Conservation (phyloP, 2,888 invertebrate genomes). For the Torymus aiolomorphi region DNA sequence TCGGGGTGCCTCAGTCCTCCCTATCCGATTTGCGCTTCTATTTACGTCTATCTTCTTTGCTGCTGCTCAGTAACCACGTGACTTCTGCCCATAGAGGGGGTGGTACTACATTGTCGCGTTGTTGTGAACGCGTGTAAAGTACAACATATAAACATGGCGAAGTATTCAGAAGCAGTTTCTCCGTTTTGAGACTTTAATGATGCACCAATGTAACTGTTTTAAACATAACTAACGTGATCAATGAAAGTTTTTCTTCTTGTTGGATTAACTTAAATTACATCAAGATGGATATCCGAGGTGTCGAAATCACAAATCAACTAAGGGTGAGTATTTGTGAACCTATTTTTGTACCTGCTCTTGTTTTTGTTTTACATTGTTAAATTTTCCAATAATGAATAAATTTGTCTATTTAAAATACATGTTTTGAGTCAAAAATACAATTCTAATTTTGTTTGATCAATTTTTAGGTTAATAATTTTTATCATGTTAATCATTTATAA, state of each 20-base stretch:
- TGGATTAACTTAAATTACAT: neutral
- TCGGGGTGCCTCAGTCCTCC: too few relatives aligned
- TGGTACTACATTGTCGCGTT: too few relatives aligned
- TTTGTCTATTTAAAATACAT: neutral
- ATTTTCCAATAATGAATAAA: neutral
- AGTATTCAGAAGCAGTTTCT: constrained; percentile 30
- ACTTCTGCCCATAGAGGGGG: too few relatives aligned
- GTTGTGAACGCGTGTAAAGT: too few relatives aligned
- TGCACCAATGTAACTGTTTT: constrained; percentile 37
- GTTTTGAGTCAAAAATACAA: too few relatives aligned
- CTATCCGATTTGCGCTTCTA: too few relatives aligned
- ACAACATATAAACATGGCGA: constrained; percentile 54
- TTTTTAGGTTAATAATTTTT: too few relatives aligned
- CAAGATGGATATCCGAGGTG: constrained; percentile 86
- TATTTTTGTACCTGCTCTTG: constrained; percentile 15
- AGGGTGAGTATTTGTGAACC: constrained; percentile 79
- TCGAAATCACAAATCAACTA: constrained; percentile 92
- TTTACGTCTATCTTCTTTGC: too few relatives aligned
- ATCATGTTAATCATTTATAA: too few relatives aligned
- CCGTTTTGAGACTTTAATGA: constrained; percentile 44
- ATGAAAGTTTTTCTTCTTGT: constrained; percentile 18
- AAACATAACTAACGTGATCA: neutral
- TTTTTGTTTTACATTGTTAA: constrained; percentile 22
- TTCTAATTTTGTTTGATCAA: too few relatives aligned
- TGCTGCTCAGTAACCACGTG: too few relatives aligned